Conservation (phyloP, 1,140 invertebrate species). For the Hypothenemus hampei region DNA sequence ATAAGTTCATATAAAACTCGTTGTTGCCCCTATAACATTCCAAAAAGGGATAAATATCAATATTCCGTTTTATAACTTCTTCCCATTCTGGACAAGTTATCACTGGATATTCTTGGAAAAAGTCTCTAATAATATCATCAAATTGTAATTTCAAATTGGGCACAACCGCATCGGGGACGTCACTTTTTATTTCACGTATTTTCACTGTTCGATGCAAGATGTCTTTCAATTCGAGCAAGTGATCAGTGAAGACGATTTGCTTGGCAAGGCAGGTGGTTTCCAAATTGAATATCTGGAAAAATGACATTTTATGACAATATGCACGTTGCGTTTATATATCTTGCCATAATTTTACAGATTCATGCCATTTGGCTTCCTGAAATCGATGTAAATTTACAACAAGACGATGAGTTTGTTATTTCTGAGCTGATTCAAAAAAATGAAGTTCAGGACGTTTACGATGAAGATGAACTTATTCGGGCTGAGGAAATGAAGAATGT, state of each 20-base stretch:
- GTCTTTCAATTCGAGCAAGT: conserved; percentile 43
- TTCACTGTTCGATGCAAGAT: conserved; percentile 34
- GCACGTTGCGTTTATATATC: not conserved
- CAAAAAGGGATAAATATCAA: conserved; percentile 16
- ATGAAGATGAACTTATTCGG: conserved; percentile 42
- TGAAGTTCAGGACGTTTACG: conserved; percentile 37
- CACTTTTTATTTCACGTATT: conserved; percentile 38
- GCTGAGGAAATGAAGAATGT: conserved; percentile 24
- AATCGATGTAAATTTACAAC: conserved; percentile 35
- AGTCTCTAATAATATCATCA: conserved; percentile 43
- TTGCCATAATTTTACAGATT: not conserved
- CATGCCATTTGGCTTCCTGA: conserved; percentile 38
- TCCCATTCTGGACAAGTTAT: conserved; percentile 26
- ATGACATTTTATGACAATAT: conserved; percentile 2
- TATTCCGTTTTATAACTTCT: conserved; percentile 23
- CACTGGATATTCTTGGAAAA: conserved; percentile 40
- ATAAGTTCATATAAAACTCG: conserved; percentile 33
- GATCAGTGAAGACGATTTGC: conserved; percentile 47
- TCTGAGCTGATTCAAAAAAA: conserved; percentile 35
- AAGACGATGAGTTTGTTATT: conserved; percentile 41
- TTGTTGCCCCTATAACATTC: conserved; percentile 26
- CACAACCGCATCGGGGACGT: conserved; percentile 38
- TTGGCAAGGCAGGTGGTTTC: conserved; percentile 43
- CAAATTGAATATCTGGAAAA: conserved; percentile 48
- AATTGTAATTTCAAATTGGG: conserved; percentile 29